Base-by-base conservation (phyloP, 92 coral and sea anemone species). In the Porites lobata region DNA sequence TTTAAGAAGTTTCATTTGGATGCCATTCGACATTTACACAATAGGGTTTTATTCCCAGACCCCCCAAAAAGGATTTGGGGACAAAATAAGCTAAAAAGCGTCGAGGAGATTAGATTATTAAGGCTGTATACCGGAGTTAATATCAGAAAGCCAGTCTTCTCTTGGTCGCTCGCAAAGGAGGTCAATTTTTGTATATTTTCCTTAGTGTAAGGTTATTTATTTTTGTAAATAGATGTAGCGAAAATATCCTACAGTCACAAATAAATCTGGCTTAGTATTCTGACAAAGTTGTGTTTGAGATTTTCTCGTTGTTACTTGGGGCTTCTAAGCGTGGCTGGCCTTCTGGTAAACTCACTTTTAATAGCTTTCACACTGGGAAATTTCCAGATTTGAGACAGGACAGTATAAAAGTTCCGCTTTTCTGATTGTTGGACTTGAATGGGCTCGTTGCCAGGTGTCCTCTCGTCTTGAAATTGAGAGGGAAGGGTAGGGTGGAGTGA, bases 71-170 rank as follows among this genome's bases (percentile, higher is more conserved):
- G 47, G 47, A 38, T 3, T 38, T 38, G 5, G 5, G 5, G 47
- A 38, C 47, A 4, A 38, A 38, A 38, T 38, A 38, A 38, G 47
- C 47, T 38, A 38, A 4, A 38, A 38, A 38, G 47, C 47, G 47
- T 38, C 47, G 47, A 38, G 47, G 47, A 38, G 47, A 10, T 11
- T 9, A 56, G 61, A 9, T 56, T 56, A 56, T 56, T 56, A 14
- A 14, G 61, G 12, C 15, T 9, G 61, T 14, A 56, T 56, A 2
- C 66, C 29, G 26, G 76, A 9, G 54, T 19, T 2, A 22, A 59
- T 1, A 70, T 71, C 86, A 82, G 78, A 82, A 82, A 82, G 86
- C 86, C 86, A 82, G 86, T 59, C 86, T 72, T 82, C 20, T 82
- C 70, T 82, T 70, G 1, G 56, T 82, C n/a, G 66, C 38, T 54